These are phyloP conservation scores for Montipora efflorescens DNA, from an alignment of 64 coral and sea anemone species.

Conservation along the genomic window DNA sequence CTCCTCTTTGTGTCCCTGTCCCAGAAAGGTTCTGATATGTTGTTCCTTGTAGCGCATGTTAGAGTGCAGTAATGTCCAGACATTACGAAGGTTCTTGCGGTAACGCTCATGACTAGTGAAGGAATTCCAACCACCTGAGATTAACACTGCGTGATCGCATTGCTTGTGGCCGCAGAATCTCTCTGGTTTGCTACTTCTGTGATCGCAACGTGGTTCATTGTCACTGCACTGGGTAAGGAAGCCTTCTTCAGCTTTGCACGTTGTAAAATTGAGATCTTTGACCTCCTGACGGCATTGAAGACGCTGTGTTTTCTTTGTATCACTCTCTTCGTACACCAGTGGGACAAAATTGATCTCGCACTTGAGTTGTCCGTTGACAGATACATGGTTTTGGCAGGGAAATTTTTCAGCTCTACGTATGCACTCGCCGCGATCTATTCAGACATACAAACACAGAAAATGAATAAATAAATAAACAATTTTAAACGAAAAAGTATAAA, in stretches of 20 bases:
- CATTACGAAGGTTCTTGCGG: conserved; percentile 69
- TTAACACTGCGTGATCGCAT: conserved; percentile 87
- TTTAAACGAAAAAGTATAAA: neutral
- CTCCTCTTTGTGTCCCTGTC: conserved; percentile 78
- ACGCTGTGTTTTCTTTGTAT: conserved; percentile 1
- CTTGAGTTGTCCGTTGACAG: conserved; percentile 24
- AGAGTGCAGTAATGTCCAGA: conserved; percentile 86
- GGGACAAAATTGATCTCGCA: conserved; percentile 82
- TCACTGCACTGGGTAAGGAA: conserved; percentile 1
- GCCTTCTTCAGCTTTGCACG: neutral
- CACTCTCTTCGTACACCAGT: conserved; percentile 36
- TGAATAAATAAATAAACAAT: neutral
- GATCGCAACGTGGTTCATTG: conserved; percentile 56
- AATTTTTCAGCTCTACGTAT: conserved; percentile 63
- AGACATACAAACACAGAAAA: conserved; percentile 4
- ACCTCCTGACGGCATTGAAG: conserved; percentile 41
- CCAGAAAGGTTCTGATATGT: conserved; percentile 83
- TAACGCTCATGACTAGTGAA: conserved; percentile 64
- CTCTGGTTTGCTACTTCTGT: neutral
- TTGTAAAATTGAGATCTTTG: conserved; percentile 14
- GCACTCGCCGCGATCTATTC: conserved; percentile 58
- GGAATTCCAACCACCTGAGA: conserved; percentile 79
- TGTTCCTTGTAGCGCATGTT: conserved; percentile 79
- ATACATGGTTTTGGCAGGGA: conserved; percentile 59
- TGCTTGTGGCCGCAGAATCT: conserved; percentile 47